Base-by-base conservation (phyloP, 2,888 invertebrate species). In the Galeruca laticollis region DNA sequence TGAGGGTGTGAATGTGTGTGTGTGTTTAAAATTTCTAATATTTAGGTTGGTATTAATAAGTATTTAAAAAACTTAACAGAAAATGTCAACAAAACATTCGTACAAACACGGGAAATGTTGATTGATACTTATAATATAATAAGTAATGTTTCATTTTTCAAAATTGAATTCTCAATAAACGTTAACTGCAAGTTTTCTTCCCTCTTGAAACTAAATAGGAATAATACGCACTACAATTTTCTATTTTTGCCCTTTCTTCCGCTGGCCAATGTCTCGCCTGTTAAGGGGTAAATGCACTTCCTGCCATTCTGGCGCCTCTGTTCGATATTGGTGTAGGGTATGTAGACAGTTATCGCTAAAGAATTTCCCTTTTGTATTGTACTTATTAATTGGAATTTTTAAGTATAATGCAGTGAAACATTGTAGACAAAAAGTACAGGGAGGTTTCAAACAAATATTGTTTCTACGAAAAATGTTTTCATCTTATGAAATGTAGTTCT, bases 211-310 rank as follows among this genome's bases (percentile, higher is more conserved):
- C 9, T 10, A 56, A 63, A 56, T 56, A n/a, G 35, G 33, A 10
- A 31, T 56, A 56, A 56, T 26, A 56, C 35, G 10, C 56, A 57
- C 11, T 57, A 35, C 31, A 31, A 26, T 65, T 70, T 65, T 65
- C 69, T 65, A 70, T 65, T 65, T 65, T 65, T 70, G 61, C 69
- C 69, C 69, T 26, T 26, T 26, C 1, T 69, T 69, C 61, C 61
- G 60, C 40, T 70, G 69, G 69, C 52, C 65, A 70, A 56, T 65
- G 60, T 63, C 69, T 61, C 61, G 56, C 35, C 33, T 57, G 61
- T 51, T 56, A 21, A 47, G 47, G 60, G 60, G 60, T 60, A 60
- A 60, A 60, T 60, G 60, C 60, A 60, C 60, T 60, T 60, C 60
- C 60, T 43, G 43, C 11, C 43, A 20, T 21, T 47, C 47, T 31